Conservation (phyloP, 1,140 invertebrate species). For the Zaprionus nigranus region DNA sequence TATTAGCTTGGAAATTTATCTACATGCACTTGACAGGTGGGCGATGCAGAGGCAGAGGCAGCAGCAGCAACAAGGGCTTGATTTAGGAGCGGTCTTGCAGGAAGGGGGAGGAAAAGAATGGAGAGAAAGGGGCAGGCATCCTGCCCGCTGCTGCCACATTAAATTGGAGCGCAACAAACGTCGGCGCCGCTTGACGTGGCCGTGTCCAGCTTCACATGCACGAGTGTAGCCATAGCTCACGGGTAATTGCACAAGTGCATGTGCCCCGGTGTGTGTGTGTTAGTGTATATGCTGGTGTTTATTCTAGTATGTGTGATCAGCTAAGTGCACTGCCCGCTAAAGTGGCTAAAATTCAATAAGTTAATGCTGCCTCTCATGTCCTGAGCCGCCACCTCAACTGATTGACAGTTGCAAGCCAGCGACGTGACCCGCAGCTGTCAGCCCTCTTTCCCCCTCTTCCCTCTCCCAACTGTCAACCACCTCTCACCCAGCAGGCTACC, state of each 20-base stretch:
- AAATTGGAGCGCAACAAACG: constrained; percentile 65
- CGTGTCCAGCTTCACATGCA: constrained; percentile 10
- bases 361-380: constrained; percentile 56
- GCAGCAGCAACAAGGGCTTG: constrained; percentile 33
- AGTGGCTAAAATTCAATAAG: constrained; percentile 82
- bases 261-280: not conserved
- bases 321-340: constrained; percentile 63
- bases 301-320: constrained; percentile 20
- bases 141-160: constrained; percentile 54
- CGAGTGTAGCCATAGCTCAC: constrained; percentile 46
- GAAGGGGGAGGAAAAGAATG: not conserved
- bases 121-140: not conserved
- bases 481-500: too few relatives aligned
- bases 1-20: constrained; percentile 77
- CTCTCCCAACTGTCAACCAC: not conserved
- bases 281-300: too few relatives aligned
- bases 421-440: constrained; percentile 35
- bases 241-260: constrained; percentile 53
- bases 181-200: constrained; percentile 60
- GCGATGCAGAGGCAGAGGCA: constrained; percentile 19
- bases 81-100: not conserved
- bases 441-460: constrained; percentile 11
- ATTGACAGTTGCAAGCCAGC: constrained; percentile 57
- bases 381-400: constrained; percentile 4
- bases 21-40: constrained; percentile 79